These are phyloP conservation scores for Phodopus roborovskii DNA, from an alignment of 2,113 vertebrate genomes.

Conservation along the genomic window DNA sequence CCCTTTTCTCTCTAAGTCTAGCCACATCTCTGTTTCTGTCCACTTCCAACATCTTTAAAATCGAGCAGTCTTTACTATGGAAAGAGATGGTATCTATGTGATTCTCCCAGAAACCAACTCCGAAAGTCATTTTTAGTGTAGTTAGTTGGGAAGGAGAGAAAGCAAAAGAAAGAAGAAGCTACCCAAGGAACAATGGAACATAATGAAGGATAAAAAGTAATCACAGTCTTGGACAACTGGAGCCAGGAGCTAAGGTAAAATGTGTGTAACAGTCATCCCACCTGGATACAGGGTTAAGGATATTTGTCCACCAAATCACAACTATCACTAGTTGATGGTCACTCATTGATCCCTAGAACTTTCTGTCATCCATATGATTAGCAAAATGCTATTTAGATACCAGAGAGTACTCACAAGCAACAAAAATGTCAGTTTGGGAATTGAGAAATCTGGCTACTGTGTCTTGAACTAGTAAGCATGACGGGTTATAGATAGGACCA, in stretches of 20 bases:
- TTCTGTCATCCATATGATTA: not conserved
- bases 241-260: not conserved
- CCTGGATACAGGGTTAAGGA: not conserved
- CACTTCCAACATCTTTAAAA: not conserved
- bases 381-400: not conserved
- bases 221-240: not conserved
- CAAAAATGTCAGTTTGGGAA: not conserved
- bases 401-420: not conserved
- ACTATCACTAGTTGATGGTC: not conserved
- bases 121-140: not conserved
- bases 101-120: not conserved
- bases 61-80: not conserved
- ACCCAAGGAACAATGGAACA: not conserved
- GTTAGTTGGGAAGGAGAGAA: not conserved
- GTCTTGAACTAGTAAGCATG: not conserved
- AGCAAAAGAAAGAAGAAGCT: not conserved
- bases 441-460: not conserved
- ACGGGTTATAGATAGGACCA: not conserved
- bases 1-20: constrained; percentile 22
- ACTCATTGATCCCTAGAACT: not conserved
- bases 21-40: not conserved
- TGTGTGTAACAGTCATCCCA: not conserved
- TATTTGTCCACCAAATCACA: not conserved
- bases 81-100: constrained; percentile 5
- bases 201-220: not conserved